Percentiles rank a stretch among this genome's conserved stretches.
phyloP scores from a whole-genome alignment of 2,888 invertebrate species.

The Catocala fraxini region DNA sequence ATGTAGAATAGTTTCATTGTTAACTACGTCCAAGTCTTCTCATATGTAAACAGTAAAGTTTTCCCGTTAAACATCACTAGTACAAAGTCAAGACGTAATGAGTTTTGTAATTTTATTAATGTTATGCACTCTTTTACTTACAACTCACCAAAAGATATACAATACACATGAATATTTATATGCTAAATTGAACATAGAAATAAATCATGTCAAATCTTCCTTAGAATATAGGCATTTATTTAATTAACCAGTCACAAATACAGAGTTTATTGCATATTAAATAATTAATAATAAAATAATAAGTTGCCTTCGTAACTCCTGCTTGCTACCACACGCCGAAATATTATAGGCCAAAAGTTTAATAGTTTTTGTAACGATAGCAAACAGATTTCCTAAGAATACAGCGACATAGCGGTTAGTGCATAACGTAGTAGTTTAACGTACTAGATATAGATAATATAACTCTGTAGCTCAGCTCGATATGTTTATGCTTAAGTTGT shows the following conservation, averaged over 20 bases:
- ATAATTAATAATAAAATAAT: neutral
- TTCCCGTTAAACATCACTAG: neutral
- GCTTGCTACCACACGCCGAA: constrained; percentile 3
- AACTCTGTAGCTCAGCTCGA: constrained; percentile 44
- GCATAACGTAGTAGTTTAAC: constrained; percentile 55
- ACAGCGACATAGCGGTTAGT: constrained; percentile 71
- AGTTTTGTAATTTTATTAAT: neutral
- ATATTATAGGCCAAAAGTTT: constrained; percentile 28
- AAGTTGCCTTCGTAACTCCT: constrained; percentile 12
- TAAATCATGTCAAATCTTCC: constrained; percentile 13
- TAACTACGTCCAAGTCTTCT: neutral
- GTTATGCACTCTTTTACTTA: neutral
- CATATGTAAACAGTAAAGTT: neutral
- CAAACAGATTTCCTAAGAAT: constrained; percentile 63
- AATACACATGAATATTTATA: neutral
- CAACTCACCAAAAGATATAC: neutral
- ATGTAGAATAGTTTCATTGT: constrained; percentile 2
- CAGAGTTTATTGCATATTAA: constrained; percentile 4
- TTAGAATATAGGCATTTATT: neutral
- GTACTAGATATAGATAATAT: constrained; percentile 40
- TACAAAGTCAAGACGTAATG: neutral
- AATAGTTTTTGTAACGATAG: constrained; percentile 55
- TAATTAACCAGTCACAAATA: neutral
- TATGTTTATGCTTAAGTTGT: constrained; percentile 49
- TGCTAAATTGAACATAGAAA: neutral